These are phyloP conservation scores for Clarias pachynema DNA, from an alignment of 2,797 vertebrate genomes.

Conservation along the genomic window DNA sequence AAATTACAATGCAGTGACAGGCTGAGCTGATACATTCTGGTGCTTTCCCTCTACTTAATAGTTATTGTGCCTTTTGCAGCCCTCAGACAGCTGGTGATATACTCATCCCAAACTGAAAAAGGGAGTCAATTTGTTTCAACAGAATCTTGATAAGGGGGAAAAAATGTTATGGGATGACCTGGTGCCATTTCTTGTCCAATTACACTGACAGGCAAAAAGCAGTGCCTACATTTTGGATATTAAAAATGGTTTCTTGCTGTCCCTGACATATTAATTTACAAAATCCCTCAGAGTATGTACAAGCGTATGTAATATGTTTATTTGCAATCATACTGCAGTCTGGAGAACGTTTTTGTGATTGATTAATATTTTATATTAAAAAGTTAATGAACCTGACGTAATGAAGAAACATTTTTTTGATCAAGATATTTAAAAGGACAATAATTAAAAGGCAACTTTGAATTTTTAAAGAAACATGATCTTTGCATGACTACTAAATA, in stretches of 20 bases:
- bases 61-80: constrained; percentile 23
- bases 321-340: not conserved
- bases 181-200: constrained; percentile 31
- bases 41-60: constrained; percentile 39
- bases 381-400: not conserved
- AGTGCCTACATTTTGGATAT: constrained; percentile 13
- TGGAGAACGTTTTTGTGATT: not conserved
- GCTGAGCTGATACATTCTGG: constrained; percentile 36
- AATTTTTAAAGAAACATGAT: not conserved
- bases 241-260: constrained; percentile 20
- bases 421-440: not conserved
- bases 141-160: constrained; percentile 25
- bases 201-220: constrained; percentile 30
- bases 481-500: not conserved
- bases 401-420: not conserved
- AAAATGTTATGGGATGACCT: constrained; percentile 1
- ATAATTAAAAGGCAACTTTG: not conserved
- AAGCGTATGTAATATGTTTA: not conserved
- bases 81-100: constrained; percentile 26
- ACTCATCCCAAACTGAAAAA: constrained; percentile 33
- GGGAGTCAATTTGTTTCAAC: constrained; percentile 41
- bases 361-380: not conserved
- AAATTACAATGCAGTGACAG: constrained; percentile 40
- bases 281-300: not conserved
- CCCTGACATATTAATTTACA: constrained; percentile 13